These are phyloP conservation scores for Megaceryle alcyon DNA, from an alignment of 2,797 vertebrate genomes.

Conservation along the genomic window DNA sequence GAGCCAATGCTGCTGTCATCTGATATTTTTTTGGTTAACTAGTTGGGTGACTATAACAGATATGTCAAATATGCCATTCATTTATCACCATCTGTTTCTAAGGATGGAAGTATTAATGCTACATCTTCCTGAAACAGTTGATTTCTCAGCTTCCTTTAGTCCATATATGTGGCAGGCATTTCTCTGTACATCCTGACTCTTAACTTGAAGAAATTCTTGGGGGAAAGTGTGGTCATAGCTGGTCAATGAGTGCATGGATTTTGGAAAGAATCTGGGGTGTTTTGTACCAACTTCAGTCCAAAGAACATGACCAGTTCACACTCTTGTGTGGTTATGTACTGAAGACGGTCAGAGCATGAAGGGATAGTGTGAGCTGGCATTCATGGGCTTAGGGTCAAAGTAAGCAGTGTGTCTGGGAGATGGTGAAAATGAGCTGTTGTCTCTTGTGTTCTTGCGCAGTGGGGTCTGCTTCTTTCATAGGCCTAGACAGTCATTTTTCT, in stretches of 20 bases:
- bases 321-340: neutral
- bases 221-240: neutral
- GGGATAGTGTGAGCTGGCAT: neutral
- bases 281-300: neutral
- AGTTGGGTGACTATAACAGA: neutral
- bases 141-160: constrained; percentile 3
- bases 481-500: neutral
- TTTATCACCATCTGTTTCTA: constrained; percentile 47
- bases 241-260: neutral
- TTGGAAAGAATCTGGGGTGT: neutral
- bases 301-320: neutral
- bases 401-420: neutral
- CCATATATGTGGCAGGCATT: neutral
- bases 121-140: constrained; percentile 13
- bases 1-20: constrained; percentile 44
- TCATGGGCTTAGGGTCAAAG: neutral
- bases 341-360: neutral
- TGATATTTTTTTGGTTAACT: constrained; percentile 43
- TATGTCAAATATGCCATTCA: constrained; percentile 52
- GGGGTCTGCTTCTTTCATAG: neutral
- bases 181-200: neutral
- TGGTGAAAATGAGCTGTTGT: neutral
- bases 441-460: neutral
- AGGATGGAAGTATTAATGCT: neutral
- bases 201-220: neutral